A percentile compares a stretch with the other conserved stretches of the same genome.
Conservation (phyloP, 2,888 invertebrate species). For the Antheraea assamensis region DNA sequence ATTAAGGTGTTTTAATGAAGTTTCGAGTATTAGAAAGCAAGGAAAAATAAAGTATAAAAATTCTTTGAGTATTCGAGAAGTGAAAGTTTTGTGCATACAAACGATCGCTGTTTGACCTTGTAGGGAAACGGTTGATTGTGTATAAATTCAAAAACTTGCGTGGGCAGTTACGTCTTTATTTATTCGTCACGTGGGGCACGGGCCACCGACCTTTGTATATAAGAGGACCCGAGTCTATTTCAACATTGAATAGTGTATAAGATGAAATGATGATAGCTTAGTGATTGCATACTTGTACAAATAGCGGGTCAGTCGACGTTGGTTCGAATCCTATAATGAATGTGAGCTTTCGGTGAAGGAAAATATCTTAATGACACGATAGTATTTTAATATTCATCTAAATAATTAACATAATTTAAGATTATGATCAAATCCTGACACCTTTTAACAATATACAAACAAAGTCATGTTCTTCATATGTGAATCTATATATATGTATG, state of each 20-base stretch:
- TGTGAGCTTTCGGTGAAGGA: too few relatives aligned
- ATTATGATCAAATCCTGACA: too few relatives aligned
- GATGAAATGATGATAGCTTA: too few relatives aligned
- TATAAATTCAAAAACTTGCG: neutral
- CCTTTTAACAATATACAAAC: too few relatives aligned
- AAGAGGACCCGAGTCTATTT: neutral
- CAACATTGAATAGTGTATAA: neutral
- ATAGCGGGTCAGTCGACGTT: too few relatives aligned
- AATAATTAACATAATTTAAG: too few relatives aligned
- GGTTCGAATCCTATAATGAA: too few relatives aligned
- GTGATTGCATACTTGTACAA: too few relatives aligned
- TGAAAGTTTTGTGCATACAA: slow-evolving; percentile 26
- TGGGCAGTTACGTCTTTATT: neutral
- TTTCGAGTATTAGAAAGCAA: neutral
- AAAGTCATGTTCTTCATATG: too few relatives aligned
- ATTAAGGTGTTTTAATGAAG: neutral
- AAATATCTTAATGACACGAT: too few relatives aligned
- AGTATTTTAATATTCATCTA: too few relatives aligned
- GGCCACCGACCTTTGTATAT: neutral
- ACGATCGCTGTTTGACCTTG: slow-evolving; percentile 26
- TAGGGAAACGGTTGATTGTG: neutral
- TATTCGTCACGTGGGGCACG: neutral
- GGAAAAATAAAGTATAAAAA: neutral
- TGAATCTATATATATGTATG: too few relatives aligned
- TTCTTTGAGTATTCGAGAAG: slow-evolving; percentile 20